Base-by-base conservation (phyloP, 2,797 vertebrate species). In the Melopsittacus undulatus region DNA sequence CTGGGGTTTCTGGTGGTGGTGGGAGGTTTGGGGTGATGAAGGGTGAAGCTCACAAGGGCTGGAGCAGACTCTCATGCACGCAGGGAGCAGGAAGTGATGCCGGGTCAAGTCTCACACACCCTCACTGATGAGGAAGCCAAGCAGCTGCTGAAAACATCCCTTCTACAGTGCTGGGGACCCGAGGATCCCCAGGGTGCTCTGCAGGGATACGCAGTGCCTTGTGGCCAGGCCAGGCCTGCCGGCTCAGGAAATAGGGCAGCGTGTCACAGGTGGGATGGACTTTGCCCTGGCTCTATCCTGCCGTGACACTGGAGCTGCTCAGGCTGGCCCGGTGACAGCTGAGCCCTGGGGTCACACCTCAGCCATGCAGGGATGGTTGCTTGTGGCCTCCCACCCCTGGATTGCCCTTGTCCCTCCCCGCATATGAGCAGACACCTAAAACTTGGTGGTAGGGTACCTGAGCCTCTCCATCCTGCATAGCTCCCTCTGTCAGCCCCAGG, bases 21-120 rank as follows among this genome's bases (percentile, higher is more conserved):
- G 30, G 67, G 23, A 64, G n/a, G 27, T 59, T 79, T 52, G 45
- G n/a, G 23, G 7, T 45, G 16, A 23, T 45, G n/a, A 32, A 52
- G 6, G 29, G 8, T 20, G 14, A 86, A 40, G 77, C 23, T 88
- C 36, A 32, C 36, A 11, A 36, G 19, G 54, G 9, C 24, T 2
- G 4, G 59, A 57, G 56, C 11, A 23, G 40, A 43, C 12, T 43
- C 2, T 1, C 1, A 2, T 21, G 8, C 0, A 0, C 46, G 32
- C 0, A 5, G 30, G 34, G 43, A 83, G 56, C 30, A n/a, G 51
- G 49, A 75, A 83, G 73, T 0, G 0, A 18, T 32, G 63, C 78
- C 30, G 36, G 51, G 32, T 43, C 0, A 3, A 72, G 72, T 69
- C 45, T 84, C 2, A 0, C 4, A 13, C 16, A 11, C 5, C 9